Evolutionary conservation across 1,140 invertebrate species (phyloP), one percentile per base, ranked within the genome.

Genomic region (Acromyrmex echinatior): DNA sequence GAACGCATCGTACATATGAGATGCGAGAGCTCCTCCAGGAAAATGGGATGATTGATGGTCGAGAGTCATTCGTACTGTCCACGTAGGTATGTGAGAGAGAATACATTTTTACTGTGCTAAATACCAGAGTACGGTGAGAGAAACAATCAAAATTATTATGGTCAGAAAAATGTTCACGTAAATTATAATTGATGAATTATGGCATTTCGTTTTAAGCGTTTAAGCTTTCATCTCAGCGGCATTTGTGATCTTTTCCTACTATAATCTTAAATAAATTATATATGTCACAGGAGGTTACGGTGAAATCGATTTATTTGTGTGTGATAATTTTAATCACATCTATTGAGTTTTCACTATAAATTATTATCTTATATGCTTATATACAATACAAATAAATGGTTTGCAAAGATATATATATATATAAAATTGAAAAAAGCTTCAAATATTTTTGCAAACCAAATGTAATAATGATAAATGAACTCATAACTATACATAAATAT

Each of bases 1-100:
- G 70, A 84, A 76, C 84, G 63, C 80, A 63, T 71, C 65, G 58
- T 51, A 35, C 6, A 39, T 39, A 21, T 53, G 66, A 80, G 68
- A 68, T 39, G 79, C 16, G 21, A 56, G 66, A 58, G 4, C 14
- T 51, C 16, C 51, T 53, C n/a, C 74, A 63, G 39, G 70, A 62
- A 84, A 84, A 76, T 25, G 51, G 7, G 39, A 74, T 84, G 80
- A 84, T 84, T 84, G 70, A 84, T 84, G 70, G 18, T 4, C 70
- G 56, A 58, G 80, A 82, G 14, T 21, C 66, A 49, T 73, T 51
- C 56, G 80, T 62, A 73, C 56, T n/a, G 53, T 74, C 56, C 16
- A 39, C 51, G 39, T 49, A 60, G 35, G 63, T 18, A 28, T 10
- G 18, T 14, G 14, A 51, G 18, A 56, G 66, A 58, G 12, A 45